Base-by-base conservation (phyloP, 2,888 invertebrate genomes). In the Andrena haemorrhoa region DNA sequence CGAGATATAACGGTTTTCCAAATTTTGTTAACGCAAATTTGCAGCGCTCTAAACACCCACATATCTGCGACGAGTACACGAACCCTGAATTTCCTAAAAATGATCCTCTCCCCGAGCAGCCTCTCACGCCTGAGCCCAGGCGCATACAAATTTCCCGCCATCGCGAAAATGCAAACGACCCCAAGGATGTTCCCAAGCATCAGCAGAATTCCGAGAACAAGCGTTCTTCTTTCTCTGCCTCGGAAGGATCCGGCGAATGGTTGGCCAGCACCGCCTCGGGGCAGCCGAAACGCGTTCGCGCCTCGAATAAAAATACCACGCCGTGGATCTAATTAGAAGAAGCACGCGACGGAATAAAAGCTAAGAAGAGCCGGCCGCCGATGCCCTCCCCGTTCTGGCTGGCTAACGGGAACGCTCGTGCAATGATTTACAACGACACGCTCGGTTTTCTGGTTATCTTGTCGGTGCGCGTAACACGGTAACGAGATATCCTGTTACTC, bases 401-500 rank as follows among this genome's bases (percentile, higher is more conserved):
- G 41, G 41, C 41, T 5, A 41, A 16, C 41, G 4, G 51, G 26
- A 65, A 53, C 75, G 60, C 10, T 41, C 12, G 20, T 31, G 26
- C 16, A n/a, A 75, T 82, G 82, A 82, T 82, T 82, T 82, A 82
- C 81, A 66, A 72, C 69, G 75, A 12, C 26, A 16, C 26, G 49
- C 72, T 75, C 79, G 78, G 84, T 68, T 76, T 85, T 84, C 76
- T 86, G 80, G 75, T 69, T 78, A 75, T 83, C 86, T 75, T 79
- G 70, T 75, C 70, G 69, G 41, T 61, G 20, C 75, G 64, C 73
- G 83, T 83, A 83, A 83, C 68, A 71, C 77, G 66, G 82, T 83
- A 83, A 83, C 83, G 73, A 82, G 82, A 82, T 74, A 77, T 74
- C 73, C 76, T 83, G 77, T 82, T 77, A 73, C 77, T 56, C 74